Conservation (phyloP, 2,888 invertebrate genomes). For the Mechanitis messenoides region DNA sequence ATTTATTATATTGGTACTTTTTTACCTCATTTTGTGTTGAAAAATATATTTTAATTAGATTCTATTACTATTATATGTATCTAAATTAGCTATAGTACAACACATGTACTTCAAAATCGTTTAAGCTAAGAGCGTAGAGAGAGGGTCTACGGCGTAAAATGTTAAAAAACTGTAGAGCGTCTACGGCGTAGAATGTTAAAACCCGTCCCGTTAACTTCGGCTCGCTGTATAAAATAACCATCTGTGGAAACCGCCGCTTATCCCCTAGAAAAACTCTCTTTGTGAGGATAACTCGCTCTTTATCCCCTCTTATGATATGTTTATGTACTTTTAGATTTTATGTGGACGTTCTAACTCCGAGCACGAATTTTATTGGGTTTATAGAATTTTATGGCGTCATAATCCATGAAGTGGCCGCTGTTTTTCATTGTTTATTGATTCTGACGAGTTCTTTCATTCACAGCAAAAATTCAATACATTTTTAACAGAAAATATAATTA, state of each 20-base stretch:
- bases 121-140: constrained; percentile 21
- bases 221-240: constrained; percentile 75
- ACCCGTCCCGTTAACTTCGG: constrained; percentile 62
- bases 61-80: too few relatives aligned
- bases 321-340: constrained; percentile 76
- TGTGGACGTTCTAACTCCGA: constrained; percentile 73
- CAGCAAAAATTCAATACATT: background rate
- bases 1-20: too few relatives aligned
- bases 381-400: constrained; percentile 74
- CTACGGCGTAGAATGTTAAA: constrained; percentile 38
- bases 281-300: constrained; percentile 69
- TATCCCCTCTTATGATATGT: constrained; percentile 75
- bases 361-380: constrained; percentile 76
- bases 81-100: too few relatives aligned
- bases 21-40: too few relatives aligned
- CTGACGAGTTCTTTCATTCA: constrained; percentile 47
- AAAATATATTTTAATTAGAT: too few relatives aligned
- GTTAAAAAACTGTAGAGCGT: constrained; percentile 24
- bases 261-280: constrained; percentile 70
- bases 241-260: constrained; percentile 67
- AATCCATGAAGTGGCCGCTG: constrained; percentile 68
- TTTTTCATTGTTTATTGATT: constrained; percentile 74
- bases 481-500: background rate
- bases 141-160: too few relatives aligned
- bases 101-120: constrained; percentile 11